These are phyloP conservation scores for Sarcophaga subvicina DNA, from an alignment of 2,888 invertebrate genomes.

Conservation along the genomic window DNA sequence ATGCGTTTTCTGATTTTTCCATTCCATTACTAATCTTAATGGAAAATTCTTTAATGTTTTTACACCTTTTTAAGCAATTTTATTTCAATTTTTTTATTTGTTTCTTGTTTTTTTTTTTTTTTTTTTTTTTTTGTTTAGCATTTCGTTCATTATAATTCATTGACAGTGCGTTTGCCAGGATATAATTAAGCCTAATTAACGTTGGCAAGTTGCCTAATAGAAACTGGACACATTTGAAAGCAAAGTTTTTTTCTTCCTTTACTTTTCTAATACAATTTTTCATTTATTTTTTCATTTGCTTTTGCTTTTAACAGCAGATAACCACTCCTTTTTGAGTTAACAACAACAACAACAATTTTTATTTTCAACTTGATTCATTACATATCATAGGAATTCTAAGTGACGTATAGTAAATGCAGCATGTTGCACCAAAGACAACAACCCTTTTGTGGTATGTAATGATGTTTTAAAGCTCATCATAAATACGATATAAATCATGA, in stretches of 20 bases:
- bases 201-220: conserved; percentile 40
- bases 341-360: conserved; percentile 4
- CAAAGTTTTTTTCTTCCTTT: not conserved
- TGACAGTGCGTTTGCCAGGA: conserved; percentile 49
- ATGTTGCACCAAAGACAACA: conserved; percentile 62
- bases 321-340: conserved; percentile 57
- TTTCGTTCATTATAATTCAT: conserved; percentile 39
- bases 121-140: not conserved
- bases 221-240: conserved; percentile 9
- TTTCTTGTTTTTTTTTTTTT: conserved; percentile 11
- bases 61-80: not conserved
- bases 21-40: too few relatives aligned
- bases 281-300: not conserved
- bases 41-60: not conserved
- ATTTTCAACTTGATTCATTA: conserved; percentile 66
- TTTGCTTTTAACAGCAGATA: conserved; percentile 15
- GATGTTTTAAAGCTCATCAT: conserved; percentile 63
- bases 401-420: conserved; percentile 33
- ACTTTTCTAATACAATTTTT: conserved; percentile 25
- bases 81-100: not conserved
- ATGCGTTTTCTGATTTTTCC: too few relatives aligned
- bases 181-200: conserved; percentile 59
- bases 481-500: conserved; percentile 67
- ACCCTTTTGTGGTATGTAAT: conserved; percentile 67
- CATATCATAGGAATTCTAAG: conserved; percentile 63